phyloP scores from a whole-genome alignment of 2,113 vertebrate genomes.

The Chiloscyllium plagiosum region DNA sequence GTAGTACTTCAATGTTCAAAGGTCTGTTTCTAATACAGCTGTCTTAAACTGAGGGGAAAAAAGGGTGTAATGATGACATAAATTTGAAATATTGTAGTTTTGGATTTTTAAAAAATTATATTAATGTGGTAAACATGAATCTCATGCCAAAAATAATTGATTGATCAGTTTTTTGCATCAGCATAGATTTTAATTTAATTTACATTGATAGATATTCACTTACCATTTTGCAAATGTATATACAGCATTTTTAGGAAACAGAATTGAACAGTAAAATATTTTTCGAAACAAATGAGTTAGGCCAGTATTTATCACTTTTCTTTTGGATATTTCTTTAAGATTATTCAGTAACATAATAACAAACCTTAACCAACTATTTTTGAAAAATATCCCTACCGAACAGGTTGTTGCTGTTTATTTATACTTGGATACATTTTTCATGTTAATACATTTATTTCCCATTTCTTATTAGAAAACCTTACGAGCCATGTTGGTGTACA shows the following conservation, averaged over 20 bases:
- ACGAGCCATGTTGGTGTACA: constrained; percentile 85
- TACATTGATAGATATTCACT: background rate
- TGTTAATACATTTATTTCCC: constrained; percentile 4
- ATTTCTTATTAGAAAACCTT: constrained; percentile 69
- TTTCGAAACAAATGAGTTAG: no score
- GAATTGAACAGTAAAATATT: background rate
- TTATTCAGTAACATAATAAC: background rate
- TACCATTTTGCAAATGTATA: background rate
- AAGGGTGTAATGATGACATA: background rate
- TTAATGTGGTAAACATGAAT: background rate
- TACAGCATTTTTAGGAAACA: background rate
- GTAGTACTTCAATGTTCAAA: background rate
- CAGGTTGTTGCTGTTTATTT: background rate
- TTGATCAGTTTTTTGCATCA: background rate
- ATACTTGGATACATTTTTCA: background rate
- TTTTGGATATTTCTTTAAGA: background rate
- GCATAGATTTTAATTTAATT: background rate
- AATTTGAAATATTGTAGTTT: background rate
- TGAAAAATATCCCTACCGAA: background rate
- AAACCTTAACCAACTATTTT: background rate
- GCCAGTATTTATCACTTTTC: background rate
- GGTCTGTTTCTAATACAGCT: background rate
- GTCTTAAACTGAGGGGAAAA: background rate
- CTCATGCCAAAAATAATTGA: background rate
- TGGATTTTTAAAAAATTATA: background rate